phyloP scores from a whole-genome alignment of 2,888 invertebrate genomes.

The Pycnomerus fuliginosus region DNA sequence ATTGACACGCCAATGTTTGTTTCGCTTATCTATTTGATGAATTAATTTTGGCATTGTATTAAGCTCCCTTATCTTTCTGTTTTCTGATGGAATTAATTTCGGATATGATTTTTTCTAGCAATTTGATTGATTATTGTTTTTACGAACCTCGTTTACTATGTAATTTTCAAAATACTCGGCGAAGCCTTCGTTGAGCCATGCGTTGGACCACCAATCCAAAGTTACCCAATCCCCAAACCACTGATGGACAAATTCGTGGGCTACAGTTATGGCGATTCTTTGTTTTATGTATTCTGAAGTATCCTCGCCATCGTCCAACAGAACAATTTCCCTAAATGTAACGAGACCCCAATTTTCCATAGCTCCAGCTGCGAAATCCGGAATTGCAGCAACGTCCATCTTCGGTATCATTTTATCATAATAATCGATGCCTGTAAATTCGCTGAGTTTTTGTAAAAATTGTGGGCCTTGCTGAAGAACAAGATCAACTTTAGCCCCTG shows the following conservation, averaged over 20 bases:
- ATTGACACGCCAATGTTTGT: no score
- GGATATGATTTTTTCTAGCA: no score
- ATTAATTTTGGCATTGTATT: no score
- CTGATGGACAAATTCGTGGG: conserved; percentile 80
- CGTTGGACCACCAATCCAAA: conserved; percentile 72
- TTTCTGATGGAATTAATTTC: no score
- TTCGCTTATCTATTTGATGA: no score
- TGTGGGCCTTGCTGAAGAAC: conserved; percentile 9
- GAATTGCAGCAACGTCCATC: conserved; percentile 78
- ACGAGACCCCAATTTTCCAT: conserved; percentile 96
- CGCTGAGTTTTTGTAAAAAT: conserved; percentile 26
- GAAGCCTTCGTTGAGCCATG: conserved; percentile 76
- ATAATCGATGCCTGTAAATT: conserved; percentile 44
- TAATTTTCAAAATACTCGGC: conserved; percentile 74
- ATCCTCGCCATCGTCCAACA: conserved; percentile 54
- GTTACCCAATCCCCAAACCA: conserved; percentile 81
- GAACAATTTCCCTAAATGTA: conserved; percentile 65
- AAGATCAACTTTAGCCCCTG: not conserved
- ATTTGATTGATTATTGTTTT: no score
- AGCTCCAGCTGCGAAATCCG: conserved; percentile 80
- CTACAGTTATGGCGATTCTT: conserved; percentile 64
- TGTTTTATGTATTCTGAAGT: conserved; percentile 62
- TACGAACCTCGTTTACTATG: conserved; percentile 60
- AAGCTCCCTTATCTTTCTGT: no score
- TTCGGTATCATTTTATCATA: conserved; percentile 56